phyloP scores from a whole-genome alignment of 2,888 invertebrate species.

The Coleophora flavipennella region DNA sequence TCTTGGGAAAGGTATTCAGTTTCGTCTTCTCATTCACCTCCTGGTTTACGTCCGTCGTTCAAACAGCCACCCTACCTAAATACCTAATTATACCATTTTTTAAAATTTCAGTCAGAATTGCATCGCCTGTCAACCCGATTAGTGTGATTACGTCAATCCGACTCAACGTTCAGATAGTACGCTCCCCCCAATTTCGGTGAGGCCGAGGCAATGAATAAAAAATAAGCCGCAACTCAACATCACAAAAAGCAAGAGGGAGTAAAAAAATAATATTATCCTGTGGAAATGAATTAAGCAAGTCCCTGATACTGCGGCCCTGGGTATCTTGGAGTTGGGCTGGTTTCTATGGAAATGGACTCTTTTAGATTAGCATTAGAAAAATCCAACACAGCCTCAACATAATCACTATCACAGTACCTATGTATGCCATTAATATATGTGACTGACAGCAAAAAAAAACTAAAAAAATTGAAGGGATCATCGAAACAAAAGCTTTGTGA shows the following conservation, averaged over 20 bases:
- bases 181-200: constrained; percentile 47
- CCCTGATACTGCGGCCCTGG: constrained; percentile 48
- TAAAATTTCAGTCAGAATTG: constrained; percentile 7
- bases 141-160: constrained; percentile 38
- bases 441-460: too few species aligned
- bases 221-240: constrained; percentile 61
- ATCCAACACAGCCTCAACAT: too few species aligned
- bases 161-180: constrained; percentile 43
- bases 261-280: constrained; percentile 73
- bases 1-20: too few species aligned
- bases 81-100: too few species aligned
- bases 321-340: constrained; percentile 9
- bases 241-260: constrained; percentile 60
- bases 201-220: constrained; percentile 57
- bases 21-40: too few species aligned
- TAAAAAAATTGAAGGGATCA: too few species aligned
- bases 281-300: constrained; percentile 71
- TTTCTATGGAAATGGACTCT: constrained; percentile 20
- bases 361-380: too few species aligned
- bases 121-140: constrained; percentile 48
- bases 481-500: too few species aligned
- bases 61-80: too few species aligned
- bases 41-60: too few species aligned
- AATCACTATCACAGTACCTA: too few species aligned
- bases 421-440: too few species aligned